Percentiles rank a stretch among this genome's conserved stretches.
These are phyloP conservation scores for Danio jaintianensis DNA, from an alignment of 2,797 vertebrate genomes.

Conservation along the genomic window DNA sequence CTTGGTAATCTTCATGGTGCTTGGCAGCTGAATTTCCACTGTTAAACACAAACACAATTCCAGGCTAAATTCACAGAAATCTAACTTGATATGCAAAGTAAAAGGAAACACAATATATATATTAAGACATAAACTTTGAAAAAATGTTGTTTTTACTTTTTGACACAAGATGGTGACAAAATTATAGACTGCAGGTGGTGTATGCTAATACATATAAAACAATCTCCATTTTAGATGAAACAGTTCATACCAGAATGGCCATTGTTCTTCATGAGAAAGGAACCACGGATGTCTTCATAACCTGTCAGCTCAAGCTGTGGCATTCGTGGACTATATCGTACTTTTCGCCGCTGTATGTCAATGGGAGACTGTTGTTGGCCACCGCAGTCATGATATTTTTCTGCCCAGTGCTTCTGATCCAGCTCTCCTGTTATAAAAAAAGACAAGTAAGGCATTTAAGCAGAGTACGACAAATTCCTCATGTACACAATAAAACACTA, in stretches of 20 bases:
- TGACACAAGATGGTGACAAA: conserved; percentile 13
- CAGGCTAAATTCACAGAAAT: not conserved
- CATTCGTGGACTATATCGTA: conserved; percentile 76
- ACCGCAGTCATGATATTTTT: conserved; percentile 78
- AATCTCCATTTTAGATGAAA: not conserved
- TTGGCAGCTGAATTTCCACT: conserved; percentile 89
- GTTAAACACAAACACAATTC: conserved; percentile 6
- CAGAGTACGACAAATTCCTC: not conserved
- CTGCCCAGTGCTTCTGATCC: conserved; percentile 86
- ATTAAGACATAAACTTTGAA: not conserved
- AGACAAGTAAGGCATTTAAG: not conserved
- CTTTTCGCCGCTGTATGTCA: conserved; percentile 83
- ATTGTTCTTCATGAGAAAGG: conserved; percentile 86
- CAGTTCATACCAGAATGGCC: conserved; percentile 86
- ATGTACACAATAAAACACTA: not conserved
- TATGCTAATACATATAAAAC: not conserved
- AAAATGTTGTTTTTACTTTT: not conserved
- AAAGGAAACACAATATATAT: not conserved
- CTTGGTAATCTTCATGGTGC: conserved; percentile 80
- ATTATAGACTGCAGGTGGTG: too few species aligned
- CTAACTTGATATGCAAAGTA: not conserved
- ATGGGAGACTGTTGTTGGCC: conserved; percentile 88
- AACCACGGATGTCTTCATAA: conserved; percentile 73
- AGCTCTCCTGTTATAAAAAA: conserved; percentile 76
- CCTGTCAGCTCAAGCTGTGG: conserved; percentile 77